Conservation (phyloP, 2,113 vertebrate species). For the Nanger granti region DNA sequence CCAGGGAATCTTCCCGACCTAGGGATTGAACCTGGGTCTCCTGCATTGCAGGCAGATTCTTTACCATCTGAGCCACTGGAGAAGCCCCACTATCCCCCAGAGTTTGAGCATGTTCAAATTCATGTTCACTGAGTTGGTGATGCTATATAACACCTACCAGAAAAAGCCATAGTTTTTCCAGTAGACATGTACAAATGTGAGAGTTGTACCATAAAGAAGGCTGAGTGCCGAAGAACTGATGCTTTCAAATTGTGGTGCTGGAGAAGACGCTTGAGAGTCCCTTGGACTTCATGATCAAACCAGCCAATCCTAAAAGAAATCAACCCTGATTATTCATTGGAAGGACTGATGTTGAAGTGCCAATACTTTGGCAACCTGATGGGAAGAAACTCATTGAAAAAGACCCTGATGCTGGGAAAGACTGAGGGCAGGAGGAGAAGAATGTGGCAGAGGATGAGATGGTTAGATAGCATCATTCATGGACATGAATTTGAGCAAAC, state of each 20-base stretch:
- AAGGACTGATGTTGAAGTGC: background rate
- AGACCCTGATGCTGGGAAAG: background rate
- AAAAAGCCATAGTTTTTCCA: background rate
- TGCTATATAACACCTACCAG: background rate
- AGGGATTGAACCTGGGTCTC: background rate
- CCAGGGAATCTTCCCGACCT: background rate
- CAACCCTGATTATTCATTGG: background rate
- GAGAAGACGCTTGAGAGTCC: background rate
- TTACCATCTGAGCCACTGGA: background rate
- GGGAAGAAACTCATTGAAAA: background rate
- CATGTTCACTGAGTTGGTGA: background rate
- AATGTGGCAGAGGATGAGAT: background rate
- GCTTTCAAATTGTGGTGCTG: background rate
- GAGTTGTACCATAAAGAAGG: background rate
- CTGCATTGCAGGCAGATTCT: background rate
- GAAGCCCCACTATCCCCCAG: background rate
- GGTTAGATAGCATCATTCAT: background rate
- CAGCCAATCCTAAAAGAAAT: background rate
- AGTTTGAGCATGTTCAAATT: background rate
- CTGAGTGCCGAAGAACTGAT: background rate
- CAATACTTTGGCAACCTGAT: background rate
- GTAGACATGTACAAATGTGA: background rate
- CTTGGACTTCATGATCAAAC: background rate
- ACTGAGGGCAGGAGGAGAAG: background rate
- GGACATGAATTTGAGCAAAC: background rate